These are phyloP conservation scores for Acronicta aceris DNA, from an alignment of 2,888 invertebrate genomes.

Conservation along the genomic window DNA sequence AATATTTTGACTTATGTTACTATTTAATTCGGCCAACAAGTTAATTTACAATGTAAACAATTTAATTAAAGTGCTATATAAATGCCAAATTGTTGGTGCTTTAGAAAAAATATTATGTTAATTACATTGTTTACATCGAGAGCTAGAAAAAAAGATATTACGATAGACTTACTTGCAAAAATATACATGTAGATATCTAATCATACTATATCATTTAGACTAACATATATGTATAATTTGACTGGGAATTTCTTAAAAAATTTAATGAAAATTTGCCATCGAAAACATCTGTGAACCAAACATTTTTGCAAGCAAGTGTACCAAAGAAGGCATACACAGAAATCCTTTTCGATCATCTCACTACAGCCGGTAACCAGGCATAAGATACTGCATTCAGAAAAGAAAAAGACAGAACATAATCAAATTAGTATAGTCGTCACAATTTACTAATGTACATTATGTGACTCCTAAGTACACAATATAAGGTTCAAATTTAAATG, in stretches of 20 bases:
- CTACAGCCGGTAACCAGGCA: slow-evolving; percentile 50
- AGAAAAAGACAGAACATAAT: neutral
- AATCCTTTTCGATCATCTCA: slow-evolving; percentile 32
- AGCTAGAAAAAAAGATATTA: neutral
- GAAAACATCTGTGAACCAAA: neutral
- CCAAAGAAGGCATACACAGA: slow-evolving; percentile 19
- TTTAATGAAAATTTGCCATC: too few relatives aligned
- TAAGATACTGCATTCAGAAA: slow-evolving; percentile 10
- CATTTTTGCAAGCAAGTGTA: slow-evolving; percentile 40
- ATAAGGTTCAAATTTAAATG: too few relatives aligned
- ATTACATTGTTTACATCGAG: neutral
- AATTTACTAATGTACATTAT: neutral
- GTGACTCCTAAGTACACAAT: neutral
- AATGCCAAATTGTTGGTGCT: neutral
- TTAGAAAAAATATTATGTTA: neutral
- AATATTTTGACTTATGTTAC: too few relatives aligned
- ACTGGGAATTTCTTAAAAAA: too few relatives aligned
- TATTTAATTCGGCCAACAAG: too few relatives aligned
- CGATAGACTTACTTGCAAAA: slow-evolving; percentile 45
- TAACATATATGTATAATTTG: too few relatives aligned
- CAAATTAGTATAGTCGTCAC: neutral
- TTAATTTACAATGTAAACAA: neutral
- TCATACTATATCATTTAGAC: too few relatives aligned
- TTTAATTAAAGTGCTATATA: neutral
- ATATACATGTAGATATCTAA: slow-evolving; percentile 4